Evolutionary conservation across 2,113 vertebrate species (phyloP).

Genomic region (Microtus oregoni): DNA sequence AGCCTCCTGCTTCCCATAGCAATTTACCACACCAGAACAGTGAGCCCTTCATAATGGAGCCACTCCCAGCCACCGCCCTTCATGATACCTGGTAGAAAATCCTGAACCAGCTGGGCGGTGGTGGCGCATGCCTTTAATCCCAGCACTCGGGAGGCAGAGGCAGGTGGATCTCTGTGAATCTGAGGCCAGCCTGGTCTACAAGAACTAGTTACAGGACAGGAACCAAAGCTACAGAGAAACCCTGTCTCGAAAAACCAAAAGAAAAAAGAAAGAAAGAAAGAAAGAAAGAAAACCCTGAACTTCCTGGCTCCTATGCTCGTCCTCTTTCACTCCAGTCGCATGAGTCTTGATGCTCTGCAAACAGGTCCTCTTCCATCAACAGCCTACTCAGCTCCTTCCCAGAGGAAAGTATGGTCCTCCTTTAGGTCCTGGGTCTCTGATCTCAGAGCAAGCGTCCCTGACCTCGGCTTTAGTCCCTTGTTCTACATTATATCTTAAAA

Average conservation of each 20-base stretch:
- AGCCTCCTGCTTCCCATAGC: background rate
- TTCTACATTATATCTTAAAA: background rate
- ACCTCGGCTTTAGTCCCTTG: background rate
- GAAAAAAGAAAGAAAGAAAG: no score
- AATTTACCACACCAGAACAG: background rate
- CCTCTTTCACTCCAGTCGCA: background rate
- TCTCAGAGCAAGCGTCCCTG: background rate
- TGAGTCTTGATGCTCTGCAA: no score
- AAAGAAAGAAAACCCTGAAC: background rate
- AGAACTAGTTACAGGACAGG: no score
- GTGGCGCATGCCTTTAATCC: no score
- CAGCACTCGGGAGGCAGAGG: no score
- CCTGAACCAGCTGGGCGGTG: no score
- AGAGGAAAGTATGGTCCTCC: background rate
- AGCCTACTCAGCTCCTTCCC: background rate
- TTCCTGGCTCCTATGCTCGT: background rate
- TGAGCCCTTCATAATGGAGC: background rate
- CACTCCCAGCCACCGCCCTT: fast-evolving
- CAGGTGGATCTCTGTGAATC: no score
- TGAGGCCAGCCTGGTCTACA: no score
- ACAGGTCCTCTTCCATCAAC: no score
- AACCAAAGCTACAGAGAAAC: no score
- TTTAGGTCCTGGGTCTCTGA: background rate
- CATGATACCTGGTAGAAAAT: background rate
- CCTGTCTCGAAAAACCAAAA: no score